Evolutionary conservation across 2,888 invertebrate species (phyloP).

Genomic region (Ganaspis brasiliensis): DNA sequence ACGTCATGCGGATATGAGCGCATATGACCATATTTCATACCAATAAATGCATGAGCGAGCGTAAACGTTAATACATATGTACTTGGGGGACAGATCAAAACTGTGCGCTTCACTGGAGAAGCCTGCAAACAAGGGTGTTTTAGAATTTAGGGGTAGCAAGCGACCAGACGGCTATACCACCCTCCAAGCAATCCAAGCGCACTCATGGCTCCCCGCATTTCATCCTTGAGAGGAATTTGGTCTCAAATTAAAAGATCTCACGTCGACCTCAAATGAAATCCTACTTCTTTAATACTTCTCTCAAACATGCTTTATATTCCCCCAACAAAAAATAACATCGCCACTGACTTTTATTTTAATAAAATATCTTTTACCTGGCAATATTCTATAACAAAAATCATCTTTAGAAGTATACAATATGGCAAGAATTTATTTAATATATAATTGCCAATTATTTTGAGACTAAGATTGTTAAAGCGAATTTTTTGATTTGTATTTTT

Average conservation of each 20-base stretch:
- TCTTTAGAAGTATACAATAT: too few relatives aligned
- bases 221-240: constrained; percentile 78
- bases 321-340: neutral
- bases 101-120: constrained; percentile 63
- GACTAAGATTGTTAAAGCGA: too few relatives aligned
- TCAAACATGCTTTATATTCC: neutral
- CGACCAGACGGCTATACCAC: constrained; percentile 68
- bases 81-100: constrained; percentile 62
- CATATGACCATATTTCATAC: constrained; percentile 41
- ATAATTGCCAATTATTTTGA: too few relatives aligned
- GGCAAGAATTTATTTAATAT: too few relatives aligned
- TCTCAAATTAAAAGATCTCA: constrained; percentile 80
- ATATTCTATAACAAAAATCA: too few relatives aligned
- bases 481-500: too few relatives aligned
- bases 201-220: constrained; percentile 75
- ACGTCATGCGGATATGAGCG: constrained; percentile 35
- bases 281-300: constrained; percentile 15
- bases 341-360: neutral
- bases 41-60: constrained; percentile 43
- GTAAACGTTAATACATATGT: constrained; percentile 39
- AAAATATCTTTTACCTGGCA: too few relatives aligned
- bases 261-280: constrained; percentile 72
- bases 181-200: constrained; percentile 73
- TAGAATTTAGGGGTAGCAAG: constrained; percentile 71
- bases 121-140: constrained; percentile 71